phyloP scores from a whole-genome alignment of 2,888 invertebrate species.

The Hypolimnas misippus region DNA sequence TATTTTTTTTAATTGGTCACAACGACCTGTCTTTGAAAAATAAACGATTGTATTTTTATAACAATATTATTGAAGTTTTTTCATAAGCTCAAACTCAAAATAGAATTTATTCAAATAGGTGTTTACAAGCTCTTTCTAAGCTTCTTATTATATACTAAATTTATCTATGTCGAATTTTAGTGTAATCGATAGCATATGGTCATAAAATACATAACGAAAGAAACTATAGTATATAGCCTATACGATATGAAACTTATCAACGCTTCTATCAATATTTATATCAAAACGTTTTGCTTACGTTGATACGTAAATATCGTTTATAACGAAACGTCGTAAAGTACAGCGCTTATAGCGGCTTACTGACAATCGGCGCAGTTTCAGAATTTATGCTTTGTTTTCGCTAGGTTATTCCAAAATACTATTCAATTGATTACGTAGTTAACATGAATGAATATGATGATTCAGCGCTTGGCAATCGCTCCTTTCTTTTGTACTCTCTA shows the following conservation, averaged over 20 bases:
- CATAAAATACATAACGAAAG: no score
- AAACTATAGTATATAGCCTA: no score
- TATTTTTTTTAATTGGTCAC: no score
- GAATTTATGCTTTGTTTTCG: constrained; percentile 4
- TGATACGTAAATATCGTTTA: not conserved
- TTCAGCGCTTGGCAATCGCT: constrained; percentile 66
- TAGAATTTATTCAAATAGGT: no score
- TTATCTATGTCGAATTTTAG: no score
- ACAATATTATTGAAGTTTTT: no score
- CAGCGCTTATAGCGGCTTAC: not conserved
- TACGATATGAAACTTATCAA: not conserved
- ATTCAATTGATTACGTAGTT: constrained; percentile 42
- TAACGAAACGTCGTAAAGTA: not conserved
- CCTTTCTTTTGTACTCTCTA: constrained; percentile 46
- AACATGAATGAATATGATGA: constrained; percentile 72
- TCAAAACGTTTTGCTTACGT: not conserved
- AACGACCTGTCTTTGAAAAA: no score
- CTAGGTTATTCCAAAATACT: constrained; percentile 23
- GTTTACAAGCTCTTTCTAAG: no score
- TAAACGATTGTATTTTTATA: no score
- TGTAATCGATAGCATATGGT: no score
- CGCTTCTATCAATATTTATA: not conserved
- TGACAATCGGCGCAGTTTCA: not conserved
- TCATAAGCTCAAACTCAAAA: no score
- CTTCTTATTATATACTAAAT: no score